Evolutionary conservation across 2,888 invertebrate genomes (phyloP).

Genomic region (Endomychus coccineus): DNA sequence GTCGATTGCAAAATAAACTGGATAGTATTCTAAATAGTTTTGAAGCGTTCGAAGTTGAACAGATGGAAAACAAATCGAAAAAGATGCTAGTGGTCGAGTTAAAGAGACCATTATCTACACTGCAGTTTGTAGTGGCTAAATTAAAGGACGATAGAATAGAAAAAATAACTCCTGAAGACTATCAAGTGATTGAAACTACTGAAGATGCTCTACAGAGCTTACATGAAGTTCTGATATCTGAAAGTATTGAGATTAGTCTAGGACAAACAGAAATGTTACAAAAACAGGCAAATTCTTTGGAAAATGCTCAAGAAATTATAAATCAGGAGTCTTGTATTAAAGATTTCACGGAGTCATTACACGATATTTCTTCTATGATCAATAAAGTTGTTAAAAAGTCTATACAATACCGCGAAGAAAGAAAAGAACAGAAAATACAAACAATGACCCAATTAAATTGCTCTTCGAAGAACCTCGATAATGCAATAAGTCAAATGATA

Average conservation of each 20-base stretch:
- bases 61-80: slow-evolving; percentile 5
- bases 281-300: slow-evolving; percentile 22
- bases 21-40: slow-evolving; percentile 1
- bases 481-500: too few relatives aligned
- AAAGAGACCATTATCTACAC: slow-evolving; percentile 36
- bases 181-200: slow-evolving; percentile 33
- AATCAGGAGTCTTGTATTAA: slow-evolving; percentile 41
- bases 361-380: slow-evolving; percentile 35
- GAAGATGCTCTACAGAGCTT: slow-evolving; percentile 33
- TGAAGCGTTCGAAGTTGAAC: slow-evolving; percentile 2
- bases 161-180: slow-evolving; percentile 33
- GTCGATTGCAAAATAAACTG: slow-evolving; percentile 3
- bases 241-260: slow-evolving; percentile 8
- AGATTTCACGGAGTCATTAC: slow-evolving; percentile 40
- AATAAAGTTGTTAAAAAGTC: slow-evolving; percentile 30
- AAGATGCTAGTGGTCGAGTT: too few relatives aligned
- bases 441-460: too few relatives aligned
- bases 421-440: slow-evolving; percentile 15
- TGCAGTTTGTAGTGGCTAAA: slow-evolving; percentile 37
- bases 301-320: slow-evolving; percentile 33
- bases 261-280: slow-evolving; percentile 21
- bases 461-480: too few relatives aligned
- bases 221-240: slow-evolving; percentile 24
- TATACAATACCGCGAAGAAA: slow-evolving; percentile 24
- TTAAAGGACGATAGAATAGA: slow-evolving; percentile 35